A percentile compares a stretch with the other conserved stretches of the same genome.
These are phyloP conservation scores for Sericinus montela DNA, from an alignment of 2,888 invertebrate species.

Conservation along the genomic window DNA sequence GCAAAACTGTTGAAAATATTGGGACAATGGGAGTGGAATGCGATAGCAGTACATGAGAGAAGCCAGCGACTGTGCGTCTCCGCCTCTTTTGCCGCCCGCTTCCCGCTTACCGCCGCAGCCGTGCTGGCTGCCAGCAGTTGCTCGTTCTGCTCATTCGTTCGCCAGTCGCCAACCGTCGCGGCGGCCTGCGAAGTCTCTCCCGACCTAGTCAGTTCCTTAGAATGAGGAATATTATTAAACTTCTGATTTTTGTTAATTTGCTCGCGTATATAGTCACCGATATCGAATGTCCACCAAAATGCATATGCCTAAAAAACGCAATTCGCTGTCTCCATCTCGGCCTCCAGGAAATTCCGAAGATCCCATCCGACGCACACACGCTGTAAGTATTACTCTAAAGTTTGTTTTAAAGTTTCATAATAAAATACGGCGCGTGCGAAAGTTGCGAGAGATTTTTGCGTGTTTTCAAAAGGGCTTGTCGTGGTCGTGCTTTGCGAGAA, in stretches of 20 bases:
- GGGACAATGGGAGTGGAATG: constrained; percentile 13
- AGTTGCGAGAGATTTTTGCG: constrained; percentile 10
- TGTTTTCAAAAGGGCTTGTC: neutral
- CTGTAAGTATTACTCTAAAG: constrained; percentile 56
- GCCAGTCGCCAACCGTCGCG: constrained; percentile 11
- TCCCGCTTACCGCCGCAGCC: neutral
- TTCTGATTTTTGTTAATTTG: constrained; percentile 2
- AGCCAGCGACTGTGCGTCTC: constrained; percentile 1
- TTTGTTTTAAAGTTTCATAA: constrained; percentile 19
- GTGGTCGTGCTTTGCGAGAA: constrained; percentile 10
- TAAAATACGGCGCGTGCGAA: constrained; percentile 11
- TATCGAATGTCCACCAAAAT: constrained; percentile 48
- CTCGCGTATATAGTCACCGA: neutral
- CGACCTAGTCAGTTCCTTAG: neutral
- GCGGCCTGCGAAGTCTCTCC: constrained; percentile 1
- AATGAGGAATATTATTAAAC: constrained; percentile 2
- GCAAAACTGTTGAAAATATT: constrained; percentile 26
- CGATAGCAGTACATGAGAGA: constrained; percentile 11
- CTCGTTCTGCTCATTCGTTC: constrained; percentile 8
- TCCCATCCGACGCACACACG: constrained; percentile 50
- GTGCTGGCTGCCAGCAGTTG: neutral
- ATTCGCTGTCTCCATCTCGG: constrained; percentile 47
- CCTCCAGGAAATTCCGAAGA: constrained; percentile 46
- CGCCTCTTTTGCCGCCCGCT: neutral
- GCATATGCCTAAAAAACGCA: constrained; percentile 49